Evolutionary conservation across 2,888 invertebrate species (phyloP), one percentile per base, ranked within the genome.

Genomic region (Tachystola acroxantha): DNA sequence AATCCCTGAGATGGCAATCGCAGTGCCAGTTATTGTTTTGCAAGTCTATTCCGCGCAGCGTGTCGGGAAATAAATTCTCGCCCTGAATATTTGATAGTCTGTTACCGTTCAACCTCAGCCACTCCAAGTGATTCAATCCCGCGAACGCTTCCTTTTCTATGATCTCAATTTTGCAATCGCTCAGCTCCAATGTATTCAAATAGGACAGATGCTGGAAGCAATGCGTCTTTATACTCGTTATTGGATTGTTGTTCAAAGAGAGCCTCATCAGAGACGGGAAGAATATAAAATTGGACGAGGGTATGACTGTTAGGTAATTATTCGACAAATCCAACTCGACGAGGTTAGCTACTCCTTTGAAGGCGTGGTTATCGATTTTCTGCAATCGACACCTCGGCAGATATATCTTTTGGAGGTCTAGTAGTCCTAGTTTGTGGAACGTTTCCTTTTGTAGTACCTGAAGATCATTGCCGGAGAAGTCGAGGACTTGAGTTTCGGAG

Each of bases 11-110:
- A 53, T 92, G 90, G 73, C 96, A 96, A 75, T 96, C 95, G 76
- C 96, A 96, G 52, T 91, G 89, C 96, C 96, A 96, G 48, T 93
- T 93, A 88, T 96, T 96, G 68, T 92, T 93, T 69, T 96, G 93
- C 50, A 96, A 81, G 58, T 94, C 92, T 40, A 96, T 90, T 39
- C 94, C 95, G 55, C 94, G 92, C 51, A 96, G 81, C 32, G 91
- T 91, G 43, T 91, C 91, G n/a, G 95, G 94, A 35, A 94, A 88
- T 55, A 93, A 90, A 61, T 90, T 89, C 40, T 87, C 88, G 31
- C 93, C 93, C 62, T 90, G 89, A 54, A 95, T 90, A 56, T 90
- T 90, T 39, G 91, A 90, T 61, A 97, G 88, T 58, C 90, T 90
- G 81, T 97, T 97, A 48, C 93, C 93, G 58, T 96, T 93, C 53